Evolutionary conservation across 1,140 invertebrate species (phyloP).

Genomic region (Drosophila grimshawi): DNA sequence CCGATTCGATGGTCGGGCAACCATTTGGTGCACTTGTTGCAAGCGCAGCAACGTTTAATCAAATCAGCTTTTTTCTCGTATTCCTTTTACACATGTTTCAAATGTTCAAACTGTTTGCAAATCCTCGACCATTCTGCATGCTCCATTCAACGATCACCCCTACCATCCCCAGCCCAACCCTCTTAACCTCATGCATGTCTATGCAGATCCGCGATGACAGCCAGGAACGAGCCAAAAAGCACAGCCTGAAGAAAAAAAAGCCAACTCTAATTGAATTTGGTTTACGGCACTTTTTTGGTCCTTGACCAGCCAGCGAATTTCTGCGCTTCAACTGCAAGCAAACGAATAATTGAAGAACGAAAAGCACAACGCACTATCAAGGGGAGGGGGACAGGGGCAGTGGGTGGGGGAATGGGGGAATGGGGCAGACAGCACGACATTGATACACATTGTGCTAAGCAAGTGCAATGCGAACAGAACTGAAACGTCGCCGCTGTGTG

Average conservation of each 20-base stretch:
- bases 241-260: constrained; percentile 15
- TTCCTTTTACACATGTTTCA: constrained; percentile 59
- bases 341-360: constrained; percentile 56
- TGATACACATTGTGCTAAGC: constrained; percentile 52
- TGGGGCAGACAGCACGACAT: constrained; percentile 14
- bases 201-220: constrained; percentile 77
- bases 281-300: constrained; percentile 71
- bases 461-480: constrained; percentile 54
- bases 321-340: constrained; percentile 4
- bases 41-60: constrained; percentile 61
- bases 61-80: constrained; percentile 56
- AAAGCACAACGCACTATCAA: constrained; percentile 60
- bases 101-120: constrained; percentile 40
- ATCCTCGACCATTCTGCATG: constrained; percentile 7
- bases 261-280: constrained; percentile 78
- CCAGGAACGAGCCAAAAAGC: constrained; percentile 15
- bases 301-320: constrained; percentile 42
- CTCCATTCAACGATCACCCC: constrained; percentile 9
- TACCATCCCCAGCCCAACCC: neutral
- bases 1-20: neutral
- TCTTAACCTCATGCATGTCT: constrained; percentile 9
- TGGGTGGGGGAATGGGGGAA: neutral
- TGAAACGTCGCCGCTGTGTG: constrained; percentile 32
- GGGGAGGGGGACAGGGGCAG: neutral
- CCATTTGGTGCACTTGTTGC: constrained; percentile 63